Conservation (phyloP, 2,113 vertebrate species). For the Nettapus auritus region DNA sequence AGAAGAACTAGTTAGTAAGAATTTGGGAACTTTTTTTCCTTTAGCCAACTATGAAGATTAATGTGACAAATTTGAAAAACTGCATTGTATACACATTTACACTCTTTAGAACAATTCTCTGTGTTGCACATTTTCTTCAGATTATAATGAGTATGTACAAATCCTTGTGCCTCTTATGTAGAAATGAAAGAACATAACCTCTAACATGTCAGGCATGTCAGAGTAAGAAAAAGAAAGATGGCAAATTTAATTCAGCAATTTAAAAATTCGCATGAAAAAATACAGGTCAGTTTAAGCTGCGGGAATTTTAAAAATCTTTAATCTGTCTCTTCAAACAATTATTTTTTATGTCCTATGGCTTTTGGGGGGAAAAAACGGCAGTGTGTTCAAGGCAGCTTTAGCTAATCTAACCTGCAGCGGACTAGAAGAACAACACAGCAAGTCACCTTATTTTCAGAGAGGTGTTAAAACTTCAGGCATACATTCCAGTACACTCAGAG, state of each 20-base stretch:
- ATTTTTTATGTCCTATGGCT: background rate
- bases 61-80: background rate
- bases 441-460: background rate
- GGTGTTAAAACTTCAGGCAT: background rate
- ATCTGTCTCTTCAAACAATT: background rate
- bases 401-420: background rate
- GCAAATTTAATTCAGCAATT: background rate
- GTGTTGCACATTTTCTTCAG: background rate
- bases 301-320: background rate
- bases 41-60: background rate
- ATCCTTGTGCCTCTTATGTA: background rate
- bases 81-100: background rate
- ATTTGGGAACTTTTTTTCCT: background rate
- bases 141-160: background rate
- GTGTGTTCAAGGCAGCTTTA: background rate
- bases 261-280: background rate
- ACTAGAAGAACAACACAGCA: background rate
- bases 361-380: accelerated
- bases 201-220: background rate
- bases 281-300: background rate
- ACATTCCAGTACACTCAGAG: background rate
- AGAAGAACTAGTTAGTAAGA: background rate
- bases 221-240: background rate
- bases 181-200: background rate
- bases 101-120: background rate